Conservation (phyloP, 2,113 vertebrate species). For the Periophthalmus modestus region DNA sequence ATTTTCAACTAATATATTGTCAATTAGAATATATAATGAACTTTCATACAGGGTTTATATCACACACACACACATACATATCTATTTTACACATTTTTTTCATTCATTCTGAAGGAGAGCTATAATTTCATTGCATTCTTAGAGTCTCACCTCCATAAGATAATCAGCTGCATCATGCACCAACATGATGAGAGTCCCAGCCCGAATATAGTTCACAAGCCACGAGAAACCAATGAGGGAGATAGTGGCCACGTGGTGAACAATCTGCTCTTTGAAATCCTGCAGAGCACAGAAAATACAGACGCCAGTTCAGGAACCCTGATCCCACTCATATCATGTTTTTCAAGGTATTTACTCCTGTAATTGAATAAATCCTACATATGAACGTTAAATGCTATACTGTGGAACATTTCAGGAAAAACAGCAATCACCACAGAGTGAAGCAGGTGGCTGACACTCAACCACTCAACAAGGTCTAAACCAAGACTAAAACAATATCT, state of each 20-base stretch:
- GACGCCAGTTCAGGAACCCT: slow-evolving; percentile 18
- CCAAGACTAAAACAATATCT: not conserved
- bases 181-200: slow-evolving; percentile 91
- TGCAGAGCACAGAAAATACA: slow-evolving; percentile 36
- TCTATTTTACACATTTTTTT: too few relatives aligned
- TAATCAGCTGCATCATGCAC: slow-evolving; percentile 90
- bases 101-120: too few relatives aligned
- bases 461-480: not conserved
- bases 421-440: too few relatives aligned
- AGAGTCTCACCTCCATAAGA: slow-evolving; percentile 85
- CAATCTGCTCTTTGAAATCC: slow-evolving; percentile 95
- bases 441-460: not conserved
- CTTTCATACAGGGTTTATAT: too few relatives aligned
- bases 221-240: slow-evolving; percentile 92
- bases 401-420: too few relatives aligned
- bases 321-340: too few relatives aligned
- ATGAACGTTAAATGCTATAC: too few relatives aligned
- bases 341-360: too few relatives aligned
- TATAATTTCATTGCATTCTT: not conserved
- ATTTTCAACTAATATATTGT: too few relatives aligned
- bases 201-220: slow-evolving; percentile 91
- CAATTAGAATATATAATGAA: too few relatives aligned
- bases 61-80: too few relatives aligned
- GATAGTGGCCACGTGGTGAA: slow-evolving; percentile 93
- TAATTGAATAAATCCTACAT: too few relatives aligned